These are phyloP conservation scores for Capromys pilorides DNA, from an alignment of 2,797 vertebrate species.

Conservation along the genomic window DNA sequence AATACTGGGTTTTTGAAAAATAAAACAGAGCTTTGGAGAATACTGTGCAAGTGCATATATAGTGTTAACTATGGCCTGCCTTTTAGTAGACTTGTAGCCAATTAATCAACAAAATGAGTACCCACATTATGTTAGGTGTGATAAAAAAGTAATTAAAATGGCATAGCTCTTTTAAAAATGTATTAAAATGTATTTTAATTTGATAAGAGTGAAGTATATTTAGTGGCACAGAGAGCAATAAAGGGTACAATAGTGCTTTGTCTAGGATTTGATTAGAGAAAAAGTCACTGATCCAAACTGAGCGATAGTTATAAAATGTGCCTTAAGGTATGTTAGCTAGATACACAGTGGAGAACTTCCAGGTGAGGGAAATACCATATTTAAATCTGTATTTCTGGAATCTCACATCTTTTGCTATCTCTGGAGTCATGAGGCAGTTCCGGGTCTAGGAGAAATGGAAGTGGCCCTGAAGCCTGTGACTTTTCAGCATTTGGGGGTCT, in stretches of 20 bases:
- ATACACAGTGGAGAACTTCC: background rate
- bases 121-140: background rate
- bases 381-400: background rate
- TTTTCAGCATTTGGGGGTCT: background rate
- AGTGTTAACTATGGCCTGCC: background rate
- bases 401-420: background rate
- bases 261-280: background rate
- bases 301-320: background rate
- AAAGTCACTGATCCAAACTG: background rate
- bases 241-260: background rate
- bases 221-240: background rate
- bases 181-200: background rate
- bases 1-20: background rate
- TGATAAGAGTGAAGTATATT: background rate
- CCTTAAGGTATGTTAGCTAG: background rate
- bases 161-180: background rate
- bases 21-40: background rate
- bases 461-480: background rate
- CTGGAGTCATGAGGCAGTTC: background rate
- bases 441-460: background rate
- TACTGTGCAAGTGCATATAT: background rate
- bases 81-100: background rate
- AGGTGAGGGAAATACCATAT: background rate
- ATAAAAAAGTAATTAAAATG: conserved; percentile 23
- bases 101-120: background rate